phyloP scores from a whole-genome alignment of 2,888 invertebrate species.

The Boloria selene region DNA sequence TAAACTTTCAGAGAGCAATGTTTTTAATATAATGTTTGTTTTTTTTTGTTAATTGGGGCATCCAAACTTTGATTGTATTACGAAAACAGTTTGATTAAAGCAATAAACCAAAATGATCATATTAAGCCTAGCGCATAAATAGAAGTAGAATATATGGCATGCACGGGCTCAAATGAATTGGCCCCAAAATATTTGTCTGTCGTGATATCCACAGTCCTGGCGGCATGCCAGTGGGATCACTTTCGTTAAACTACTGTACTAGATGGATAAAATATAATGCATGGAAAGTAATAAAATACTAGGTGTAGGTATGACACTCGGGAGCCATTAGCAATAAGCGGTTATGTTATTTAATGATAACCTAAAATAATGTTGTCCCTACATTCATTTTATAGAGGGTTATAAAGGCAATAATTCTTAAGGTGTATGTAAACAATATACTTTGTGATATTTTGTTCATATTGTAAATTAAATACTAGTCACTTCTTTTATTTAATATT shows the following conservation, averaged over 20 bases:
- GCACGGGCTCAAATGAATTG: constrained; percentile 68
- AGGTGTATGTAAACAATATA: too few relatives aligned
- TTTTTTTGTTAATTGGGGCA: too few relatives aligned
- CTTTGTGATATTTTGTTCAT: too few relatives aligned
- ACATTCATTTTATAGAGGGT: too few relatives aligned
- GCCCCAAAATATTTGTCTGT: constrained; percentile 78
- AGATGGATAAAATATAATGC: constrained; percentile 59
- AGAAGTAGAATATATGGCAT: constrained; percentile 66
- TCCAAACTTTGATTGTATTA: neutral
- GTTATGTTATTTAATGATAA: neutral
- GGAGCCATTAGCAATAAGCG: neutral
- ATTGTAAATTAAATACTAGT: too few relatives aligned
- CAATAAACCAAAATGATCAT: constrained; percentile 67
- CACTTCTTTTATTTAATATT: too few relatives aligned
- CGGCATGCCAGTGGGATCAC: constrained; percentile 73
- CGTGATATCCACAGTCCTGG: constrained; percentile 59
- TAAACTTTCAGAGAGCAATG: neutral
- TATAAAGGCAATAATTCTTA: too few relatives aligned
- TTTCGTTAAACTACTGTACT: constrained; percentile 63
- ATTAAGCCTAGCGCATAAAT: constrained; percentile 69
- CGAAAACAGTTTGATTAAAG: constrained; percentile 26
- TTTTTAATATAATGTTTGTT: neutral
- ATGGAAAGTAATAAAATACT: constrained; percentile 27
- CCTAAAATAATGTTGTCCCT: too few relatives aligned
- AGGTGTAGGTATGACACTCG: constrained; percentile 1